Evolutionary conservation across 2,113 vertebrate genomes (phyloP).

Genomic region (Halichoerus grypus): DNA sequence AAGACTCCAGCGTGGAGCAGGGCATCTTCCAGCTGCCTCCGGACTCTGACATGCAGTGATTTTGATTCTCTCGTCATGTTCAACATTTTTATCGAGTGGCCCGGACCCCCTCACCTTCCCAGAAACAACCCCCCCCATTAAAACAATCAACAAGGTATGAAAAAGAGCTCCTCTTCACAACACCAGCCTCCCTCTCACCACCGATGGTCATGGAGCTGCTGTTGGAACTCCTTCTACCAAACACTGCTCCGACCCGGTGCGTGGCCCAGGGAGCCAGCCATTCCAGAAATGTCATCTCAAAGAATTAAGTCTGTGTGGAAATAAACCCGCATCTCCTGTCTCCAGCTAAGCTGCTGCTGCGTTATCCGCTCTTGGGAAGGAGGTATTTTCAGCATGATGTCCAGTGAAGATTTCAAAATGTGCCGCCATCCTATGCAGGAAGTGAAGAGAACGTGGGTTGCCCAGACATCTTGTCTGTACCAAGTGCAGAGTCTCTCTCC

Average conservation of each 20-base stretch:
- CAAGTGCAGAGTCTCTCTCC: background rate
- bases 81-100: background rate
- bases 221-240: background rate
- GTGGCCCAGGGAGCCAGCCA: rapidly evolving
- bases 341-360: no score
- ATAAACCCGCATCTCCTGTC: background rate
- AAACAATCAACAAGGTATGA: background rate
- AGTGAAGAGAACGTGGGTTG: background rate
- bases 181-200: no score
- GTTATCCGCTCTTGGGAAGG: background rate
- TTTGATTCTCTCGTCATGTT: background rate
- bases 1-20: rapidly evolving
- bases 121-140: no score
- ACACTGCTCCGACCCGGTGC: rapidly evolving
- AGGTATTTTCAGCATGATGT: background rate
- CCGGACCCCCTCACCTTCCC: background rate
- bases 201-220: background rate
- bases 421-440: no score
- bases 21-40: background rate
- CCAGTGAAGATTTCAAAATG: background rate
- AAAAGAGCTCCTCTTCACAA: background rate
- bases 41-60: background rate
- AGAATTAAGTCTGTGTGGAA: background rate
- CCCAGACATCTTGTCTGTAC: no score
- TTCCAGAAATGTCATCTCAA: background rate